Percentiles rank a stretch among this genome's conserved stretches.
Conservation (phyloP, 1,140 invertebrate genomes). For the Cepaea nemoralis region DNA sequence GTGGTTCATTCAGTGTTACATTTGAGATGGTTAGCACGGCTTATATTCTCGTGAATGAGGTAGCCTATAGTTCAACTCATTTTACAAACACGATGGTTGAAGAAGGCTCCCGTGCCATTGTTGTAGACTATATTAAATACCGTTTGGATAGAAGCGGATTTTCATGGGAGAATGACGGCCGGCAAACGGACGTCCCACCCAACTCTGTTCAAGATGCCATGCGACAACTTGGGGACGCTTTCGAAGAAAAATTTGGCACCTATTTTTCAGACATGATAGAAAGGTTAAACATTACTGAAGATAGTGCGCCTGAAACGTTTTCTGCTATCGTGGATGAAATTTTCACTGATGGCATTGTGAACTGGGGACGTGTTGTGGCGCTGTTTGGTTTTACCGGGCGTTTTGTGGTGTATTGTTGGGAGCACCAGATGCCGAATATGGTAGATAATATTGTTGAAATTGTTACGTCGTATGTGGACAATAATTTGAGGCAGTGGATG, state of each 20-base stretch:
- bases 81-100: background rate
- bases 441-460: constrained; percentile 70
- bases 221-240: constrained; percentile 67
- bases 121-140: constrained; percentile 46
- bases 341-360: constrained; percentile 72
- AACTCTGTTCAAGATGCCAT: constrained; percentile 49
- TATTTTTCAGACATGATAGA: constrained; percentile 68
- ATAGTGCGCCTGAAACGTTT: constrained; percentile 69
- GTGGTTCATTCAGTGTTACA: too few relatives aligned
- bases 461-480: constrained; percentile 66
- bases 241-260: constrained; percentile 65
- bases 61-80: too few relatives aligned
- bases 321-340: constrained; percentile 70
- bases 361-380: constrained; percentile 73
- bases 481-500: constrained; percentile 70
- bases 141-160: constrained; percentile 42
- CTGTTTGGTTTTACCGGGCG: constrained; percentile 71
- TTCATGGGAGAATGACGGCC: constrained; percentile 45
- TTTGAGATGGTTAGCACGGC: too few relatives aligned
- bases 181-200: constrained; percentile 34
- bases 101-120: constrained; percentile 39
- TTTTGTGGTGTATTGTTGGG: constrained; percentile 67
- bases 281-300: constrained; percentile 65
- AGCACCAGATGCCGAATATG: constrained; percentile 63
- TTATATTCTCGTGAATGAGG: too few relatives aligned